Base-by-base conservation (phyloP, 2,797 vertebrate species). In the Arnoldichthys spilopterus region DNA sequence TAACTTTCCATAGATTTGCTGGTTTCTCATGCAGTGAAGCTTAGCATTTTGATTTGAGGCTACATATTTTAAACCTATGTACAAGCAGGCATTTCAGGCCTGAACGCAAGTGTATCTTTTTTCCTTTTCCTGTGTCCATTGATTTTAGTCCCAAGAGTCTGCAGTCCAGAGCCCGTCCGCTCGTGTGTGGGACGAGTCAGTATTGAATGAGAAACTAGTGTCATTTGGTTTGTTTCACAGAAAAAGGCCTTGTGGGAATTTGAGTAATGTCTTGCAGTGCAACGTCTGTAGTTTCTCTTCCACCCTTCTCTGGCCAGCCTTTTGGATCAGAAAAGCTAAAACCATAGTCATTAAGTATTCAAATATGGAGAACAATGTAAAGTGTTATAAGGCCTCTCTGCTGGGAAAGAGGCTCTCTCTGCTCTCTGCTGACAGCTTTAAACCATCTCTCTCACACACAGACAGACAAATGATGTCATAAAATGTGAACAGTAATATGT, bases 401-500 rank as follows among this genome's bases (percentile, higher is more conserved):
- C 34, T 37, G 15, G 32, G 20, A 26, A 51, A 51, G 15, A 69
- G 16, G 26, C 47, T 37, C 34, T 37, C 3, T 37, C 34, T 37
- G 34, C 18, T 61, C 30, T 26, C 16, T 13, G 12, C 34, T 43
- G 34, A 43, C 37, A 49, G 24, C 24, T 4, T 24, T 22, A 45
- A 7, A 24, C 13, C 66, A 73, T 63, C 6, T 40, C 59, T 64
- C 81, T 62, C 22, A 71, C 67, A 47, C 56, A 64, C 58, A 69
- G 32, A 59, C 40, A 22, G 26, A 76, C n/a, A 56, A 49, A 63
- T 76, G 53, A 84, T 77, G 78, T 82, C 76, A 71, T 78, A 85
- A 83, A 87, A 91, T 89, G 91, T 91, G 88, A 93, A 91, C 80
- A 74, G 40, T 87, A 86, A 74, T 87, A 83, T 89, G 86, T 73